Conservation (phyloP, 2,797 vertebrate genomes). For the Streptopelia turtur region DNA sequence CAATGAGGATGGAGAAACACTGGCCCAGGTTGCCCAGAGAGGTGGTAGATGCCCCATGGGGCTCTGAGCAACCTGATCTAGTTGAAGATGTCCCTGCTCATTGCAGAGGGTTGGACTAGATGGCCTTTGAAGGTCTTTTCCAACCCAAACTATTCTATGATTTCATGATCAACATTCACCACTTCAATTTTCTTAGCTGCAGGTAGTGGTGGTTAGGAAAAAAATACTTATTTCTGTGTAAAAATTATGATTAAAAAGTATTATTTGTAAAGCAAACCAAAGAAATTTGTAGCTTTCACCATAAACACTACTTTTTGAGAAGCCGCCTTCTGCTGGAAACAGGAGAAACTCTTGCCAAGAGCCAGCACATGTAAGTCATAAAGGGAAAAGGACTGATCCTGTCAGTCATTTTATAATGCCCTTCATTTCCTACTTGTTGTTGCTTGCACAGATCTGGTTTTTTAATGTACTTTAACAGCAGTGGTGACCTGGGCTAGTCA, state of each 20-base stretch:
- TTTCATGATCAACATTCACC: background rate
- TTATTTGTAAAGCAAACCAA: background rate
- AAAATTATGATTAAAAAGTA: background rate
- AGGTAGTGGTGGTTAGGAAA: background rate
- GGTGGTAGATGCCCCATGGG: too few relatives aligned
- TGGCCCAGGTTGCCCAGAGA: too few relatives aligned
- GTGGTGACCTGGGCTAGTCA: background rate
- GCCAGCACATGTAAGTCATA: background rate
- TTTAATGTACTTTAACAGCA: background rate
- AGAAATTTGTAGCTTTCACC: background rate
- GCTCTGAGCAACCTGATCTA: too few relatives aligned
- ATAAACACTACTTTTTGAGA: background rate
- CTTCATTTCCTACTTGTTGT: background rate
- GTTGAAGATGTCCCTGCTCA: too few relatives aligned
- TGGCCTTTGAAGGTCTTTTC: too few relatives aligned
- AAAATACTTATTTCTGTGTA: fast-evolving
- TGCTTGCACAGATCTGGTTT: background rate
- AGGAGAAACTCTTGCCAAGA: background rate
- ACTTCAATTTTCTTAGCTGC: background rate
- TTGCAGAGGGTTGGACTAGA: too few relatives aligned
- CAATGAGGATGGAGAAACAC: too few relatives aligned
- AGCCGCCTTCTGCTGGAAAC: background rate
- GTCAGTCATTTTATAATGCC: background rate
- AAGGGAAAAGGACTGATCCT: background rate
- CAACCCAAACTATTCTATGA: too few relatives aligned